phyloP scores from a whole-genome alignment of 92 coral and sea anemone species.

The Hydrozoanthus gracilis region DNA sequence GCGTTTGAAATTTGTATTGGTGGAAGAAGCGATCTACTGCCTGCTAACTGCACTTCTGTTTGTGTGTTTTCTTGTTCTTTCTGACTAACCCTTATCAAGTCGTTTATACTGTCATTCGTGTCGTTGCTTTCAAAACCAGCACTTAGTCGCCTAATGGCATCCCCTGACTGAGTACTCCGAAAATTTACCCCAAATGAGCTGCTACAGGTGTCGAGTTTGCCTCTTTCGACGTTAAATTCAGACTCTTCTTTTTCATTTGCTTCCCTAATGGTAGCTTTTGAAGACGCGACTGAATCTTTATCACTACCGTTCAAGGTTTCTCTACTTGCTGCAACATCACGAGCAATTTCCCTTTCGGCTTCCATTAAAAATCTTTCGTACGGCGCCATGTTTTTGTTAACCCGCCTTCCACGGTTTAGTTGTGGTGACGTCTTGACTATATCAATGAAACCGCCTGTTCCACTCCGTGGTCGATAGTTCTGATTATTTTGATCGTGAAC shows the following conservation, averaged over 20 bases:
- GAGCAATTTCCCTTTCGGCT: conserved; percentile 36
- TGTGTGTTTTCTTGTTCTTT: background rate
- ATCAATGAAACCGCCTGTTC: background rate
- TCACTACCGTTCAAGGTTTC: background rate
- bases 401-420: conserved; percentile 32
- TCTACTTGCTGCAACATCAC: background rate
- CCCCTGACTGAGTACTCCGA: background rate
- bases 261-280: background rate
- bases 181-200: background rate
- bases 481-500: background rate
- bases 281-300: background rate
- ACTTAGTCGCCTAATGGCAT: background rate
- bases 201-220: background rate
- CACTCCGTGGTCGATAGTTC: background rate
- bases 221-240: background rate
- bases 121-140: background rate
- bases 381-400: conserved; percentile 39
- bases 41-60: background rate
- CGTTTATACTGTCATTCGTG: background rate
- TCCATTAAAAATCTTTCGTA: conserved; percentile 36
- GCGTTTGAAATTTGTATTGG: background rate
- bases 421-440: background rate
- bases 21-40: background rate
- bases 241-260: background rate
- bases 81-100: background rate